Conservation (phyloP, 2,888 invertebrate genomes). For the Caenorhabditis sp. region DNA sequence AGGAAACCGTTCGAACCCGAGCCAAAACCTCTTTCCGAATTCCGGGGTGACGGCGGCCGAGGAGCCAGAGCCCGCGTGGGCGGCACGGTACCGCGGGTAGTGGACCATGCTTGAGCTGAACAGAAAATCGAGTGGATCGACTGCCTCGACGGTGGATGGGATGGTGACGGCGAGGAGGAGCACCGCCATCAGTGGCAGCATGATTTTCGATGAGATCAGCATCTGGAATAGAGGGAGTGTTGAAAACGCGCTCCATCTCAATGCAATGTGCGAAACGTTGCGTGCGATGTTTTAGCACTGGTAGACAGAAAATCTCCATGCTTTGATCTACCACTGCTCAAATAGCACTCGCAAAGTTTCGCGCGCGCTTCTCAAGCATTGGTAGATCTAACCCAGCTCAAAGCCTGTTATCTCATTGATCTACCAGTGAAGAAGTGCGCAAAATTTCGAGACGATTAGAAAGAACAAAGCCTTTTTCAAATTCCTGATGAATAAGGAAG, state of each 20-base stretch:
- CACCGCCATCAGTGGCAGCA: neutral
- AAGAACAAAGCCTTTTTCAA: too few species aligned
- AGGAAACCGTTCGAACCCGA: conserved; percentile 41
- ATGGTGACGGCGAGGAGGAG: conserved; percentile 20
- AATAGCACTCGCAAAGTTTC: too few species aligned
- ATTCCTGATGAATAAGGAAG: conserved; percentile 3
- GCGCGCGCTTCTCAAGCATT: too few species aligned
- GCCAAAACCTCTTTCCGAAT: conserved; percentile 56
- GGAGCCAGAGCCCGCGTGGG: neutral
- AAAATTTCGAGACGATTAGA: too few species aligned
- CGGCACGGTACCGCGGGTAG: conserved; percentile 45
- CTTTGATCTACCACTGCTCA: too few species aligned
- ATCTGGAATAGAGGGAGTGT: conserved; percentile 30
- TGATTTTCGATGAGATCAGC: conserved; percentile 25
- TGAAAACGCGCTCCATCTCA: too few species aligned
- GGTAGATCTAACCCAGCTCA: too few species aligned
- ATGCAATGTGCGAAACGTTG: too few species aligned
- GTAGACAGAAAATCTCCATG: too few species aligned
- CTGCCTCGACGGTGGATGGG: conserved; percentile 7
- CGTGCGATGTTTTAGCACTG: neutral
- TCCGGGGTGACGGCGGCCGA: conserved; percentile 41
- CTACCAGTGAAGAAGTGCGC: too few species aligned
- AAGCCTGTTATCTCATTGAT: too few species aligned
- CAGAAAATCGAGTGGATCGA: conserved; percentile 56
- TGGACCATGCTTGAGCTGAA: conserved; percentile 60